Evolutionary conservation across 2,888 invertebrate species (phyloP), one percentile per base, ranked within the genome.

Genomic region (Colostygia pectinataria): DNA sequence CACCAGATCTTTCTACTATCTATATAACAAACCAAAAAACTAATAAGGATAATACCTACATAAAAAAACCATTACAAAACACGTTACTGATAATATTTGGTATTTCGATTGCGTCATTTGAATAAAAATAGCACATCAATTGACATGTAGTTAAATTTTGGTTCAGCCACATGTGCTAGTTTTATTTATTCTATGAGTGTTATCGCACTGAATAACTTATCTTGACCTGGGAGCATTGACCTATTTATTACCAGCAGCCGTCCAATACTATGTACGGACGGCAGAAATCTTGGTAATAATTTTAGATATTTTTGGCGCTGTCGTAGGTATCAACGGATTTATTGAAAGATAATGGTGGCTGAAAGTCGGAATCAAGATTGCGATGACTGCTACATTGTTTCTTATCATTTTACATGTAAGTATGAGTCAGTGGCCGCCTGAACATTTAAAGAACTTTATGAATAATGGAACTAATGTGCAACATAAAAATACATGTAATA

Each of bases 191-290:
- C 8, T 24, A 5, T 7, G 25, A 8, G 28, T 18, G 38, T 29
- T 44, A 23, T 41, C 32, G 27, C 39, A 12, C 28, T 31, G 32
- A 44, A 50, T 40, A 44, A 40, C 32, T 45, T 55, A 50, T 53
- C 47, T 40, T 38, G 24, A 49, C 47, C 38, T 37, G 32, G 43
- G 55, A 38, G 43, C 59, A 14, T 43, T 61, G 56, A 57, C 54
- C 57, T 48, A n/a, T n/a, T n/a, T 15, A 36, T 36, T 37, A 40
- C 34, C 28, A 23, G 38, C 13, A 28, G 28, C 8, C 4, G 25
- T 8, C 7, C 28, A n/a, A 4, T 12, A 10, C 18, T 40, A 24
- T 23, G 24, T 48, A 31, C 37, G n/a, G n/a, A n/a, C n/a, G n/a
- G n/a, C n/a, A n/a, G 15, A 7, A 34, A 29, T n/a, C 39, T 14